Evolutionary conservation across 2,888 invertebrate genomes (phyloP), one percentile per base, ranked within the genome.

Genomic region (Unio pictorum): DNA sequence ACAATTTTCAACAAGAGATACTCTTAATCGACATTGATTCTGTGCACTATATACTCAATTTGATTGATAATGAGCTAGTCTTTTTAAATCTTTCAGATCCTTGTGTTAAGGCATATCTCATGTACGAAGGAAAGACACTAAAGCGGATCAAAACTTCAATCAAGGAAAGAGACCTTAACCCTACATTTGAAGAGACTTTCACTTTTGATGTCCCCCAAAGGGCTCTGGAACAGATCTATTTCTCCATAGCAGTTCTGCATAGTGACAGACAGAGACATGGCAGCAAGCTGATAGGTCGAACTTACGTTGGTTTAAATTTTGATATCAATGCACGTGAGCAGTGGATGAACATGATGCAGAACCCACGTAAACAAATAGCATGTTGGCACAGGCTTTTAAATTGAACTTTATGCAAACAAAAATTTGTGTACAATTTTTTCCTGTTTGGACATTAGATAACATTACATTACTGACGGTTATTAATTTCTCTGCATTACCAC

Each of bases 311-410:
- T 18, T 73, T 79, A 66, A 81, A 81, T 76, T 84, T 86, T 75
- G 84, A 83, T 66, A 58, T 69, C 4, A 73, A 73, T 23, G 79
- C 84, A 20, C 74, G 79, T 65, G 82, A 79, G 15, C 86, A 86
- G 64, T 87, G 86, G 86, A 64, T 72, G 55, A 83, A 83, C 73
- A 86, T 87, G 87, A 74, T 83, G 18, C 76, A 80, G n/a, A 82
- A 83, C 63, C 81, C 86, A 0, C 62, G 87, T 18, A 85, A 85
- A 74, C 85, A 84, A 63, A 80, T 87, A 18, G 80, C 82, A 20
- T 76, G 79, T 58, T 81, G 84, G 77, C 85, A 85, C 67, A 81
- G 80, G 56, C 78, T 85, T 26, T 34, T 45, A 23, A 74, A 69
- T 34, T 71, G 45, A 45, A 3, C 45, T 2, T 45, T 8, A 45